Conservation (phyloP, 1,140 invertebrate species). For the Megalopta genalis region DNA sequence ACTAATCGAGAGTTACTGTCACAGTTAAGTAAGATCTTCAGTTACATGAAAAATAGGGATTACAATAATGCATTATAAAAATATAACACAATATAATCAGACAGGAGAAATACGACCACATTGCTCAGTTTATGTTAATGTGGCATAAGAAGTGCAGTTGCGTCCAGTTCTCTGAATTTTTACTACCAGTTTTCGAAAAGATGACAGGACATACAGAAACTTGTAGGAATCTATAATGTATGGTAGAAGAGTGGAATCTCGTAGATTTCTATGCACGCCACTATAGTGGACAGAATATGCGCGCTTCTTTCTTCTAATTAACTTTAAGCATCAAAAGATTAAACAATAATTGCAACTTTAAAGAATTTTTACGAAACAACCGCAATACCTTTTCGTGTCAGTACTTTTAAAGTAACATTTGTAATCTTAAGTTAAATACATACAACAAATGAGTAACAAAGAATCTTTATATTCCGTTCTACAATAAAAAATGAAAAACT, state of each 20-base stretch:
- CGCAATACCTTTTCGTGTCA: conserved; percentile 2
- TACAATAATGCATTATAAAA: not conserved
- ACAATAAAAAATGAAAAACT: conserved; percentile 34
- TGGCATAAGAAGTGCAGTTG: not conserved
- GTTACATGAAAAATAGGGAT: not conserved
- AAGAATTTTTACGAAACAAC: conserved; percentile 28
- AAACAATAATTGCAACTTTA: conserved; percentile 29
- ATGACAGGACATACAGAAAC: too few species aligned
- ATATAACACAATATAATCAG: not conserved
- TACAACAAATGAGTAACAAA: conserved; percentile 37
- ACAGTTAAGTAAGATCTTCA: not conserved
- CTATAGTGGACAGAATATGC: too few species aligned
- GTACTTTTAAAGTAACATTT: conserved; percentile 28
- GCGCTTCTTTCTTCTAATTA: not conserved
- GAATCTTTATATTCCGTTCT: conserved; percentile 27
- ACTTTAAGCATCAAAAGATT: not conserved
- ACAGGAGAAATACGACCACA: not conserved
- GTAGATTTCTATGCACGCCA: too few species aligned
- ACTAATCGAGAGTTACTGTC: not conserved
- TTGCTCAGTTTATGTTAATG: not conserved
- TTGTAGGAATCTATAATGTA: too few species aligned
- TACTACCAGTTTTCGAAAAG: not conserved
- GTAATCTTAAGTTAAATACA: conserved; percentile 20
- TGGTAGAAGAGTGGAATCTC: too few species aligned
- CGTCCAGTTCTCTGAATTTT: not conserved